A percentile compares a stretch with the other conserved stretches of the same genome.
Conservation (phyloP, 2,797 vertebrate species). For the Myotis daubentonii region DNA sequence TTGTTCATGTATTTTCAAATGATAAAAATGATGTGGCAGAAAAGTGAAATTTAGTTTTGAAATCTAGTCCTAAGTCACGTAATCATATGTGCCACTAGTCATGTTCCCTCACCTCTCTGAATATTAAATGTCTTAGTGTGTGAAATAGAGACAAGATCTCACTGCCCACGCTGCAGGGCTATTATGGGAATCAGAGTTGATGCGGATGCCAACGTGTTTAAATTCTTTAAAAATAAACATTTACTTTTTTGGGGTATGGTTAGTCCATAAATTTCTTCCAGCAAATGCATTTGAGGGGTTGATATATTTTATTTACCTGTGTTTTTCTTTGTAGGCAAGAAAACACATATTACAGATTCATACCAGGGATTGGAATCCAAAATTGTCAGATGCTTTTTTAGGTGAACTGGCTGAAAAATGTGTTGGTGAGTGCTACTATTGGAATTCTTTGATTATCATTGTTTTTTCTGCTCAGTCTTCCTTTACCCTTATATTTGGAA, state of each 20-base stretch:
- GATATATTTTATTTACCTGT: slow-evolving; percentile 48
- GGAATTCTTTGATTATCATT: slow-evolving; percentile 61
- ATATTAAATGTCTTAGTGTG: neutral
- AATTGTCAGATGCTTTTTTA: slow-evolving; percentile 94
- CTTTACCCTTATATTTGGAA: slow-evolving; percentile 62
- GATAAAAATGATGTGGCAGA: neutral
- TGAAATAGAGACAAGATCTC: slow-evolving; percentile 16
- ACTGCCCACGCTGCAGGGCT: neutral
- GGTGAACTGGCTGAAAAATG: slow-evolving; percentile 99
- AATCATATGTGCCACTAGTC: neutral
- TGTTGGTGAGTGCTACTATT: slow-evolving; percentile 92
- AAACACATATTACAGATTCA: slow-evolving; percentile 99
- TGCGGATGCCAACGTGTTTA: neutral
- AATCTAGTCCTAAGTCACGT: neutral
- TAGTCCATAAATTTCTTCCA: slow-evolving; percentile 9
- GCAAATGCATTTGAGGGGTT: neutral
- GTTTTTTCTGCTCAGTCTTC: slow-evolving; percentile 54
- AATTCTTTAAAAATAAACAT: slow-evolving; percentile 13
- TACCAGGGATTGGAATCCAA: slow-evolving; percentile 98
- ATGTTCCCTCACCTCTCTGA: neutral
- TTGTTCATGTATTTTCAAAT: slow-evolving; percentile 2
- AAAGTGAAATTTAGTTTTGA: slow-evolving; percentile 55
- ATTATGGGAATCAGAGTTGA: neutral
- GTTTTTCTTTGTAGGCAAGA: slow-evolving; percentile 90
- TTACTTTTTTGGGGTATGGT: neutral